Evolutionary conservation across 2,797 vertebrate species (phyloP), one percentile per base, ranked within the genome.

Genomic region (Myotis vivesi): DNA sequence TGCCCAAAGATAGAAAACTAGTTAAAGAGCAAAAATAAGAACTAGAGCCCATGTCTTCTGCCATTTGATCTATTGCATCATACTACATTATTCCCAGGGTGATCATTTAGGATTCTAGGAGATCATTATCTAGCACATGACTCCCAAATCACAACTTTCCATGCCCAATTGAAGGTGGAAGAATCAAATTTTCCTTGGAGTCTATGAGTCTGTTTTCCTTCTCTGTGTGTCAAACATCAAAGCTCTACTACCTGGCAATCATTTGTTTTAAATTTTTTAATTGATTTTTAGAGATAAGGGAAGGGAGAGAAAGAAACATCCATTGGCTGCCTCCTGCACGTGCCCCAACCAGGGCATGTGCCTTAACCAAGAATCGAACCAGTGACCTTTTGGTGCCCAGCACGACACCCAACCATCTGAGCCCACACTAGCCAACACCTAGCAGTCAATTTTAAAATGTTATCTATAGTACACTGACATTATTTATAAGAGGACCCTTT

Each of bases 1-100:
- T 62, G 25, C 33, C 41, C 44, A 85, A 91, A 91, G 25, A 72
- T 36, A 87, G 33, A 91, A 92, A 91, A 94, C 28, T 41, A 71
- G 46, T 64, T 92, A 93, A 82, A 38, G 49, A 80, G 72, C 5
- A 79, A 91, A 87, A 72, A 33, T 6, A 46, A 94, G 36, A 10
- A 55, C 8, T 9, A 84, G 82, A 77, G 13, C 53, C 44, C 28
- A 49, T 23, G 36, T 69, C 28, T 38, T 64, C 55, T 38, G 44
- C 25, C 28, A 19, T 17, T 90, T 72, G 53, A 15, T 36, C 17
- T n/a, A 51, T 8, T 72, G n/a, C 28, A 77, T 90, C 36, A 25
- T 23, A 12, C 22, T 76, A 53, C 33, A 72, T 22, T 41, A 28
- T 59, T 66, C 30, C 62, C 41, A 82, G n/a, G 72, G 51, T 71